Evolutionary conservation across 2,888 invertebrate species (phyloP), one percentile per base, ranked within the genome.

Genomic region (Spodoptera littoralis): DNA sequence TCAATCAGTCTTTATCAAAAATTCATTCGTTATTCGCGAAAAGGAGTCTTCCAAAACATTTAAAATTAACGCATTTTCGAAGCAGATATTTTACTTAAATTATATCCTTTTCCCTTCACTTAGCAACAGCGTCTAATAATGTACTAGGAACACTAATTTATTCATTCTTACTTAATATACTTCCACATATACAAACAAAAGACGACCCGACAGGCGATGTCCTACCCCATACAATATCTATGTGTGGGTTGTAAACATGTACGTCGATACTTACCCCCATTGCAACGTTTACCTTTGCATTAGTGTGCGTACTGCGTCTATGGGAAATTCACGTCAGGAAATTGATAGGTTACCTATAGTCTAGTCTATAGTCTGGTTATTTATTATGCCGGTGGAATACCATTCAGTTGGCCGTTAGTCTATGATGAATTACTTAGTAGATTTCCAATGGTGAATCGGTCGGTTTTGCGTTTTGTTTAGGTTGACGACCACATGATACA

Each of bases 331-430:
- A 50, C 66, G 74, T 71, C 76, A 71, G 82, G 79, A 83, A 82
- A 87, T 85, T 84, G 80, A 86, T 85, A 83, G 83, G 79, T 73
- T 73, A 76, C 82, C 82, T 82, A 76, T 80, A 80, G 36, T 9
- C 8, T 80, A 80, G 3, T 27, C 27, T 27, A 27, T 83, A 77
- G 71, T 66, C 58, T 50, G 60, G 60, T 55, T 79, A 76, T 78
- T 81, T 75, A 79, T 62, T 56, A 46, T 60, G 56, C 54, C 52
- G 47, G 43, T 53, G 8, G 68, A 60, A 76, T 65, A 61, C 65
- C 57, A 68, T 74, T 63, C 53, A 63, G 54, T 24, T 47, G 46
- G 46, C 69, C 43, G 48, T 64, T 74, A 46, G 44, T n/a, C 54
- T 63, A 47, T 64, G 65, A 72, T 78, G 64, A 63, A 76, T 71